A percentile compares a stretch with the other conserved stretches of the same genome.
Evolutionary conservation across 2,113 vertebrate species (phyloP).

Genomic region (Capreolus pygargus): DNA sequence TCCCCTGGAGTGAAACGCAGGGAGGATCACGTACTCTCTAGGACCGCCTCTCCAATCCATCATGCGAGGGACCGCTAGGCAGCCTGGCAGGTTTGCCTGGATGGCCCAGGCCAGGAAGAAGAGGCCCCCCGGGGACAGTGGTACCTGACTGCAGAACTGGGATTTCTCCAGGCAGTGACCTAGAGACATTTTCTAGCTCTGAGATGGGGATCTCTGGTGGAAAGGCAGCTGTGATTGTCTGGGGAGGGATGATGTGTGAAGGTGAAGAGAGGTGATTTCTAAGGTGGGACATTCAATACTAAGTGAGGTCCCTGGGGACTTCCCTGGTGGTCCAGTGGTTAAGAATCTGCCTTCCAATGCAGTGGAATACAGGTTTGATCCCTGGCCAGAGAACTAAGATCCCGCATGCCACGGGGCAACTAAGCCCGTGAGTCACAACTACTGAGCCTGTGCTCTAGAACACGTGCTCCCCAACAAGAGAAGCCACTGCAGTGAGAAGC

Average conservation of each 20-base stretch:
- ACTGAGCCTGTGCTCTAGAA: not conserved
- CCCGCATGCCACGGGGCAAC: fast-evolving
- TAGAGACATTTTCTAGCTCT: not conserved
- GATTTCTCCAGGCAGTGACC: not conserved
- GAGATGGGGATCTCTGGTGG: too few relatives aligned
- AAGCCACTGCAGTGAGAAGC: not conserved
- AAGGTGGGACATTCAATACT: not conserved
- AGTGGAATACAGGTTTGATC: not conserved
- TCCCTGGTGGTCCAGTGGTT: not conserved
- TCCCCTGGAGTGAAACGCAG: not conserved
- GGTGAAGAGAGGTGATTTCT: not conserved
- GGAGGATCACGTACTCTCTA: conserved; percentile 8
- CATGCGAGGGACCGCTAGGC: not conserved
- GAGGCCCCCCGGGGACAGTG: fast-evolving
- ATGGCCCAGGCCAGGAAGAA: not conserved
- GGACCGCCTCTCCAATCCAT: not conserved
- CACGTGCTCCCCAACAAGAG: not conserved
- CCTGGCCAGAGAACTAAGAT: not conserved
- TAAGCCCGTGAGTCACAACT: not conserved
- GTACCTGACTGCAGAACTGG: not conserved
- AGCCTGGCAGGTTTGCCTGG: not conserved
- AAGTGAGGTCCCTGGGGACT: not conserved
- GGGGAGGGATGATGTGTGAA: not conserved
- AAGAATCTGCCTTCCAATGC: not conserved
- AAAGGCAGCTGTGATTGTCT: not conserved